These are phyloP conservation scores for Clarias laeviceps DNA, from an alignment of 2,797 vertebrate species.

Conservation along the genomic window DNA sequence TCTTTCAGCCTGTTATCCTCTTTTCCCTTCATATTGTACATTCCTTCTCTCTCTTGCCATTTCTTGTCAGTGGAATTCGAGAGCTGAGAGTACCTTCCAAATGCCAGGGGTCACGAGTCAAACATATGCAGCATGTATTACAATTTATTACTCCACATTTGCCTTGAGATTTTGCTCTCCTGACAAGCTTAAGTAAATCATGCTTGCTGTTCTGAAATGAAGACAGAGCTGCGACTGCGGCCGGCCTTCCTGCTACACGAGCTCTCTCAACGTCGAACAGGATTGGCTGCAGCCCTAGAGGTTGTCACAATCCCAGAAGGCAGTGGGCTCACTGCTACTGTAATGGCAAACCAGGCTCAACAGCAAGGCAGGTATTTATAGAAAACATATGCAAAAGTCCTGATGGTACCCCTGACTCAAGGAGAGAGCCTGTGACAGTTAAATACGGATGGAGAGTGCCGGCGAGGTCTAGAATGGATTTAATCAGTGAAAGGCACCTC, in stretches of 20 bases:
- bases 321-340: conserved; percentile 71
- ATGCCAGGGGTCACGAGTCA: conserved; percentile 93
- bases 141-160: conserved; percentile 92
- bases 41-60: conserved; percentile 46
- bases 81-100: conserved; percentile 82
- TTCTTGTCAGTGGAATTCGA: conserved; percentile 73
- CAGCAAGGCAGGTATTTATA: conserved; percentile 81
- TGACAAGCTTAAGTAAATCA: conserved; percentile 96
- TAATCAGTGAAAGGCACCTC: conserved; percentile 79
- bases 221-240: conserved; percentile 59
- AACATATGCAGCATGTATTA: conserved; percentile 88
- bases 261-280: conserved; percentile 69
- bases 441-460: conserved; percentile 71
- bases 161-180: conserved; percentile 90
- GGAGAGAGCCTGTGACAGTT: conserved; percentile 60
- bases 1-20: conserved; percentile 49
- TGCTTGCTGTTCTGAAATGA: conserved; percentile 59
- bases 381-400: conserved; percentile 81
- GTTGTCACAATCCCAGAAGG: conserved; percentile 80
- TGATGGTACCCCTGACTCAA: conserved; percentile 73
- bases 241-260: conserved; percentile 36
- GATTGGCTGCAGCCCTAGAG: conserved; percentile 77
- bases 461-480: conserved; percentile 68
- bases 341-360: conserved; percentile 59
- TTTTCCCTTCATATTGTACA: conserved; percentile 38